phyloP scores from a whole-genome alignment of 2,113 vertebrate species.

The Cephalopholis sonnerati region DNA sequence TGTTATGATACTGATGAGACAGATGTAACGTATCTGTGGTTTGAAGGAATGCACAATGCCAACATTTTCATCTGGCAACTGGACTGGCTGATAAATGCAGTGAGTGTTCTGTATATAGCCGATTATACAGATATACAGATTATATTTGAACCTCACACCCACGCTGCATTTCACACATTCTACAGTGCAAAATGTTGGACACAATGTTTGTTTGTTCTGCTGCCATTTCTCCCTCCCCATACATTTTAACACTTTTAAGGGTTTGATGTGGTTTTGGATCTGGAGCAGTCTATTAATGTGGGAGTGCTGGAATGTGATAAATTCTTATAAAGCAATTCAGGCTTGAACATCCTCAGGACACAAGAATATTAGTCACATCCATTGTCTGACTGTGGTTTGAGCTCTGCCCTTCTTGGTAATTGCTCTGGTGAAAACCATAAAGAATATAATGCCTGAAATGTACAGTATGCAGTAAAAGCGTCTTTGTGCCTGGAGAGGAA shows the following conservation, averaged over 20 bases:
- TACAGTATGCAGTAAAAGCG: constrained; percentile 7
- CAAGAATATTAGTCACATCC: constrained; percentile 32
- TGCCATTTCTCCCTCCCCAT: constrained; percentile 24
- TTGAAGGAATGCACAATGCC: too few species aligned
- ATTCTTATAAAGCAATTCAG: constrained; percentile 38
- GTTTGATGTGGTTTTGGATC: constrained; percentile 52
- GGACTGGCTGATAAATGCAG: background rate
- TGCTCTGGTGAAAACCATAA: constrained; percentile 29
- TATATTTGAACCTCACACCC: constrained; percentile 28
- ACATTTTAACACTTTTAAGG: constrained; percentile 37
- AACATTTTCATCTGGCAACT: too few species aligned
- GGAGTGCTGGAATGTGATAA: constrained; percentile 48
- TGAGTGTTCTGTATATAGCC: background rate
- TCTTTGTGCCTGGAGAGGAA: constrained; percentile 14
- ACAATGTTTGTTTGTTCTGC: constrained; percentile 39
- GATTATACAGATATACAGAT: background rate
- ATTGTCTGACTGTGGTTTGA: constrained; percentile 61
- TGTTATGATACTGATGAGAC: too few species aligned
- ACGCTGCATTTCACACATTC: constrained; percentile 49
- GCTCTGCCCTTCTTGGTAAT: constrained; percentile 37
- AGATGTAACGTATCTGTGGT: too few species aligned
- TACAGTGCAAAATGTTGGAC: constrained; percentile 25
- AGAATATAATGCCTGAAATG: constrained; percentile 37
- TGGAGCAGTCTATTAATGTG: constrained; percentile 50
- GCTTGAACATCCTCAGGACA: constrained; percentile 31